Evolutionary conservation across 2,113 vertebrate genomes (phyloP), one percentile per base, ranked within the genome.

Genomic region (Neomonachus schauinslandi): DNA sequence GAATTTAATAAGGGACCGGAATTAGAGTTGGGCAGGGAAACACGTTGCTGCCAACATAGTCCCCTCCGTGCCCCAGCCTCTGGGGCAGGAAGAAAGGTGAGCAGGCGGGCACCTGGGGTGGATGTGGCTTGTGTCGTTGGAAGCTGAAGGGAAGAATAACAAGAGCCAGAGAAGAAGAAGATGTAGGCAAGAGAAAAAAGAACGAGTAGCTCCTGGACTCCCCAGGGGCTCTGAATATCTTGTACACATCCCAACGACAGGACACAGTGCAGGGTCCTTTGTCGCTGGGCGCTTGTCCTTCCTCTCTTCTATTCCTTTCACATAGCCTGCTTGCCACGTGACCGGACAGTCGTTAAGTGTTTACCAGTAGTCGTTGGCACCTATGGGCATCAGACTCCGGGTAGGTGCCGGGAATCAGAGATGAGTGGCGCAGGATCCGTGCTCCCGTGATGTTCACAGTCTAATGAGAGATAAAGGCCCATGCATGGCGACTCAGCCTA

Each of bases 1-100:
- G 94, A 94, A 96, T 97, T 94, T 97, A 95, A 93, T 97, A 94
- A 98, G 95, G 71, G 74, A 57, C 11, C 19, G 84, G 96, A 86
- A 88, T 90, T 96, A 94, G 96, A 95, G 57, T 72, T 24, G 36
- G 84, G 67, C 69, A 49, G 42, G n/a, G 51, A 89, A 77, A 80
- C 3, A 5, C 42, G 7, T 0, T 14, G n/a, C 31, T 90, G n/a
- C 12, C 28, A 42, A 90, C 21, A 51, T 1, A 15, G 39, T 65
- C 51, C 28, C 7, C 61, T 86, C 49, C 21, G 9, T 36, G 84
- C 69, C 59, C n/a, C 51, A 36, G 74, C 28, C 46, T 24, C 8
- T 13, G 4, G 16, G 51, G 19, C 67, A 51, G 63, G 63, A 42
- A 74, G 94, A 14, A 36, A 53, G 55, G 94, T 31, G 69, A 89